A percentile compares a stretch with the other conserved stretches of the same genome.
These are phyloP conservation scores for Euura saliciscinereae DNA, from an alignment of 1,140 invertebrate genomes.

Conservation along the genomic window DNA sequence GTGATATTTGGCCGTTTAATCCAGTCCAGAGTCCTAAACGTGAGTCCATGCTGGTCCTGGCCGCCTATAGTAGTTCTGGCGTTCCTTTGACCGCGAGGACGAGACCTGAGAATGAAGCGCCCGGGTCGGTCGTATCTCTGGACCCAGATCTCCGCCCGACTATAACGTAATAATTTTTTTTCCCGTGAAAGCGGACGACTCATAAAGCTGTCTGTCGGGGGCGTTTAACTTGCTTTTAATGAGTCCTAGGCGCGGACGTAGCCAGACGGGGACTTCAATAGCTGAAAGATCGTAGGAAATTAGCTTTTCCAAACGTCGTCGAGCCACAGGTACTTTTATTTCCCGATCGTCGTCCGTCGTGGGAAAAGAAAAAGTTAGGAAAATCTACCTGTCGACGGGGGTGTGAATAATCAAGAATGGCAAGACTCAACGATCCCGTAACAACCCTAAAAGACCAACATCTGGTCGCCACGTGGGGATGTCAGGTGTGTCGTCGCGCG, in stretches of 20 bases:
- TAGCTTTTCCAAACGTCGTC: background rate
- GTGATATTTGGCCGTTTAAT: background rate
- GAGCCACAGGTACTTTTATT: background rate
- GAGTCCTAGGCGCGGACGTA: constrained; percentile 31
- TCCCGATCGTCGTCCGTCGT: background rate
- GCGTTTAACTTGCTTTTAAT: constrained; percentile 43
- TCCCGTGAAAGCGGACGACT: constrained; percentile 26
- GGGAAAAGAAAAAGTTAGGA: too few relatives aligned
- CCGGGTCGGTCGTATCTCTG: background rate
- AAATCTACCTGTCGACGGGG: constrained; percentile 33
- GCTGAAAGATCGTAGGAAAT: background rate
- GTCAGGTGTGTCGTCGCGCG: constrained; percentile 19
- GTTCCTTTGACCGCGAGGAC: background rate
- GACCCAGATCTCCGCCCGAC: constrained; percentile 17
- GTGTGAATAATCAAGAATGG: constrained; percentile 17
- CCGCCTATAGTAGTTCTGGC: background rate
- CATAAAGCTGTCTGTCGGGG: constrained; percentile 36
- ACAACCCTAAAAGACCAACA: constrained; percentile 18
- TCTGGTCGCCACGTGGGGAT: constrained; percentile 41
- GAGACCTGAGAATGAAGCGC: background rate
- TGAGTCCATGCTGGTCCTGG: background rate
- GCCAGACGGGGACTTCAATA: background rate
- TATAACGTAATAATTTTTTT: constrained; percentile 44
- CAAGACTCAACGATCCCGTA: too few relatives aligned
- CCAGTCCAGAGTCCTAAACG: background rate